phyloP scores from a whole-genome alignment of 1,140 invertebrate species.

The Alviniconcha marisindica region DNA sequence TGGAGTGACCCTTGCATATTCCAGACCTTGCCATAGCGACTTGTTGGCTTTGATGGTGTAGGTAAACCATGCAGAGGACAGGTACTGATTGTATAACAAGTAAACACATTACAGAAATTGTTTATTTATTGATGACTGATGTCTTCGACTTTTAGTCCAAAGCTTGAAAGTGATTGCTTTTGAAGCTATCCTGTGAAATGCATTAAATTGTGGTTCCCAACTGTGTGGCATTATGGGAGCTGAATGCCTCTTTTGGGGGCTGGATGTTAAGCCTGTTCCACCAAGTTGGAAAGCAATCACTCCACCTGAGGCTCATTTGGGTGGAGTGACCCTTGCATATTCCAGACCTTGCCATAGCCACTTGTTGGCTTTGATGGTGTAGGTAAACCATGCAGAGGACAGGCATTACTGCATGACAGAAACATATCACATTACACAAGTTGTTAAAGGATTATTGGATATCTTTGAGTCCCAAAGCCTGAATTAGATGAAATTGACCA shows the following conservation, averaged over 20 bases:
- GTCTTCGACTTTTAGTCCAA: too few species aligned
- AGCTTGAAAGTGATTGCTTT: too few species aligned
- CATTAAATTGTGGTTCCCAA: too few species aligned
- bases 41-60: conserved; percentile 4
- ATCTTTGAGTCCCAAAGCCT: too few species aligned
- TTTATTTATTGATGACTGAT: too few species aligned
- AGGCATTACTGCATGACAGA: neutral
- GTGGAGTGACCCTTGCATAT: conserved; percentile 15
- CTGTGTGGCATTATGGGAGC: neutral
- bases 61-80: conserved; percentile 24
- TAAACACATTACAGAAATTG: too few species aligned
- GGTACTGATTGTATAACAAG: too few species aligned
- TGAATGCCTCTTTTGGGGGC: neutral
- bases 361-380: neutral
- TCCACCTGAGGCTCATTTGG: conserved; percentile 4
- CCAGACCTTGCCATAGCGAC: conserved; percentile 13
- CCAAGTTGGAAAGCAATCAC: neutral
- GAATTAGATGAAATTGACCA: too few species aligned
- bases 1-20: neutral
- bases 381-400: conserved; percentile 22
- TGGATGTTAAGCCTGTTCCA: neutral
- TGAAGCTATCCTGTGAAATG: too few species aligned
- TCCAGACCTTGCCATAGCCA: conserved; percentile 22
- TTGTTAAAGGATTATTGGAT: too few species aligned
- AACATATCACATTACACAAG: too few species aligned